phyloP scores from a whole-genome alignment of 2,888 invertebrate species.

The Arrhopalites spinosus region DNA sequence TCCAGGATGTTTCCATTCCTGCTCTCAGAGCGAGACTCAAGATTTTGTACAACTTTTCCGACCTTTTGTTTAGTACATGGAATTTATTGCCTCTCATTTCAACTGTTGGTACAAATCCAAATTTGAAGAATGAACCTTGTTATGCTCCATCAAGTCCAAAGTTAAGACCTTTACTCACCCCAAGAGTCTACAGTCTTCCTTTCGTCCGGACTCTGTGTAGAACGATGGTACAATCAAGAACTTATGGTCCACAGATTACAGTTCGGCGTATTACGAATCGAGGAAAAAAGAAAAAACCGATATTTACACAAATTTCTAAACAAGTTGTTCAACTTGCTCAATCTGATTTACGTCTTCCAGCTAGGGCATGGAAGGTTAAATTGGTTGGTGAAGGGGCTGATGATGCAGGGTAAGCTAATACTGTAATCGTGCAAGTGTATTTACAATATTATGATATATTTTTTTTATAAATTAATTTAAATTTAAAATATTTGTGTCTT shows the following conservation, averaged over 20 bases:
- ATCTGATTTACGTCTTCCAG: constrained; percentile 66
- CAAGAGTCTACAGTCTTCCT: constrained; percentile 68
- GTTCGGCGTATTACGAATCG: constrained; percentile 67
- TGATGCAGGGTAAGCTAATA: constrained; percentile 63
- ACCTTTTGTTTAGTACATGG: constrained; percentile 68
- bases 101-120: constrained; percentile 60
- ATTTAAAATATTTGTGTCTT: too few relatives aligned
- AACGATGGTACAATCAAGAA: constrained; percentile 70
- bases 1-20: constrained; percentile 63
- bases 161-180: constrained; percentile 65
- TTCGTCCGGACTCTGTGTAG: constrained; percentile 69
- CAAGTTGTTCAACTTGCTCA: constrained; percentile 68
- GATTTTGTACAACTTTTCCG: constrained; percentile 68
- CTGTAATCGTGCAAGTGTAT: too few relatives aligned
- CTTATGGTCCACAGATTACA: constrained; percentile 70
- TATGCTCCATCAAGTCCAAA: constrained; percentile 60
- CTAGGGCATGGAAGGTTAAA: constrained; percentile 71
- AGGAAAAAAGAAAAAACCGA: constrained; percentile 66
- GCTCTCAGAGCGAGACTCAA: constrained; percentile 64
- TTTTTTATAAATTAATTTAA: too few relatives aligned
- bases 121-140: constrained; percentile 58
- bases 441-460: too few relatives aligned
- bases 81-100: constrained; percentile 62
- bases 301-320: constrained; percentile 68
- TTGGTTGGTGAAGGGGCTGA: constrained; percentile 71